phyloP scores from a whole-genome alignment of 2,888 invertebrate species.

The Drosophila macrothrix region DNA sequence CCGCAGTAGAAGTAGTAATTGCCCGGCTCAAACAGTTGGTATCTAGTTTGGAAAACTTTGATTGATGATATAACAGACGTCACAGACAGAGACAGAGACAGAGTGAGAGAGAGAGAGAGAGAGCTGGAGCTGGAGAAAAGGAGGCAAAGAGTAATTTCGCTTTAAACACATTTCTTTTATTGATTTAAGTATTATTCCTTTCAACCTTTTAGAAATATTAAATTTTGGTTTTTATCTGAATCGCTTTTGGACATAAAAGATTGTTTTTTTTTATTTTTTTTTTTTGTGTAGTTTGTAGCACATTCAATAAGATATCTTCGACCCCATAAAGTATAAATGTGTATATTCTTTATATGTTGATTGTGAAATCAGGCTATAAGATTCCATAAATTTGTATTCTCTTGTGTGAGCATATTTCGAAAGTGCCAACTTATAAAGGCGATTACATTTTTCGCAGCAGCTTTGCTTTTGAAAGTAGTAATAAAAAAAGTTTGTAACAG shows the following conservation, averaged over 20 bases:
- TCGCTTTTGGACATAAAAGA: not conserved
- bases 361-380: not conserved
- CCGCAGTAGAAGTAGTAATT: not conserved
- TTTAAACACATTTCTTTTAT: not conserved
- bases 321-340: not conserved
- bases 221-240: not conserved
- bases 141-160: not conserved
- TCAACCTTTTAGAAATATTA: not conserved
- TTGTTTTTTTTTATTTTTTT: not conserved
- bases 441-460: not conserved
- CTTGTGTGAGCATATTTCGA: not conserved
- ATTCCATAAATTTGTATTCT: not conserved
- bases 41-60: constrained; percentile 18
- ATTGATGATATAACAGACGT: constrained; percentile 9
- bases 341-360: not conserved
- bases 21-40: constrained; percentile 10
- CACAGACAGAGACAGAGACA: not conserved
- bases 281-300: not conserved
- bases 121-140: not conserved
- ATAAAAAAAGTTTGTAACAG: not conserved
- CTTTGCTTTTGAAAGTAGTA: not conserved
- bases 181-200: not conserved
- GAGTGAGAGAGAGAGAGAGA: not conserved
- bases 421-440: not conserved
- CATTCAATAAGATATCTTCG: too few species aligned